phyloP scores from a whole-genome alignment of 2,888 invertebrate genomes.

The Trichogramma dendrolimi region DNA sequence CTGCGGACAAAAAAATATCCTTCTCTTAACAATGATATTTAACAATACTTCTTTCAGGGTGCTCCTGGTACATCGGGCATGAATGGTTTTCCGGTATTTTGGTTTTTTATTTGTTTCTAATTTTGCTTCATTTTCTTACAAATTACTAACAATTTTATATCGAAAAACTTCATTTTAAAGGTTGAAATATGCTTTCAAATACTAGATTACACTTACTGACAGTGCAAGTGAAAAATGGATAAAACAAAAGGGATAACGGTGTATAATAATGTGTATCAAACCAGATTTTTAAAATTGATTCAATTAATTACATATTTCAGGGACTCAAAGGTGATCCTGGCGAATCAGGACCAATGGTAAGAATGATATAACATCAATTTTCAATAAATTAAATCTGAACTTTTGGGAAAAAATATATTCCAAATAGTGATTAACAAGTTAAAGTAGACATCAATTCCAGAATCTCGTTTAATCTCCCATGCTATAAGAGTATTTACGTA shows the following conservation, averaged over 20 bases:
- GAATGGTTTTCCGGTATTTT: slow-evolving; percentile 84
- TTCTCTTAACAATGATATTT: slow-evolving; percentile 39
- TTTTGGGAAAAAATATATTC: no score
- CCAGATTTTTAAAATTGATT: slow-evolving; percentile 2
- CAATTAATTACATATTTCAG: slow-evolving; percentile 53
- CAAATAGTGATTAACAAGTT: no score
- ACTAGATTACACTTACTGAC: slow-evolving; percentile 27
- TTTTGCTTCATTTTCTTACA: slow-evolving; percentile 25
- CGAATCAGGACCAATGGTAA: slow-evolving; percentile 72
- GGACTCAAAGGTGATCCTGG: slow-evolving; percentile 72
- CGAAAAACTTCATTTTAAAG: neutral
- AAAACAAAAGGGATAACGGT: neutral
- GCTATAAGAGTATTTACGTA: no score
- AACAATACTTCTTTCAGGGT: slow-evolving; percentile 63
- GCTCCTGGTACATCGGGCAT: slow-evolving; percentile 76
- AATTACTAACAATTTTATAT: neutral
- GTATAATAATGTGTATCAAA: neutral
- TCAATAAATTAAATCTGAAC: neutral
- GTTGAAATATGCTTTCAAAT: slow-evolving; percentile 27
- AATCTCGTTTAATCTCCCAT: no score
- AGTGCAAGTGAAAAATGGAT: slow-evolving; percentile 30
- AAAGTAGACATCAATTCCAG: no score
- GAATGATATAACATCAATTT: slow-evolving; percentile 40
- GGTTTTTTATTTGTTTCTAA: slow-evolving; percentile 48
- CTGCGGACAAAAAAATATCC: neutral